Evolutionary conservation across 2,797 vertebrate genomes (phyloP).

Genomic region (Bradypodion pumilum): DNA sequence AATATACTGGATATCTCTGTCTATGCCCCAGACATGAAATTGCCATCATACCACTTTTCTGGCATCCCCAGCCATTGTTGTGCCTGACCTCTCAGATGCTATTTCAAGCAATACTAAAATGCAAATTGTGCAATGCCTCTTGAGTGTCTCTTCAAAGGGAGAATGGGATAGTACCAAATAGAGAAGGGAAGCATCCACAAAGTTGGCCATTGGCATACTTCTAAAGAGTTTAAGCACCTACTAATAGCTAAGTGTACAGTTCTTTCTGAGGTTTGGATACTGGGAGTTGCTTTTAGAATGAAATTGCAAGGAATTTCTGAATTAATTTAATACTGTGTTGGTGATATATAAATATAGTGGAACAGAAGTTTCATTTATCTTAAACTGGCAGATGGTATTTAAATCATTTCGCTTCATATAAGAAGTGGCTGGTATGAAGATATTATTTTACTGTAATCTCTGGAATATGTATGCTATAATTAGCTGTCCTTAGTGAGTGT

Average conservation of each 20-base stretch:
- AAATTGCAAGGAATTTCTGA: not conserved
- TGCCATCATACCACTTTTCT: not conserved
- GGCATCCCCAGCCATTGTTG: not conserved
- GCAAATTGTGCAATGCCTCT: not conserved
- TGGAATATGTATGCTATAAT: conserved; percentile 23
- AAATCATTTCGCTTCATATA: conserved; percentile 18
- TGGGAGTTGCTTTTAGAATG: conserved; percentile 21
- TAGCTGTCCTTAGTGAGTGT: conserved; percentile 19
- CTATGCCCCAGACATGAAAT: no score
- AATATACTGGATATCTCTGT: no score
- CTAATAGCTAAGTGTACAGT: not conserved
- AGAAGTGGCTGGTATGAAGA: conserved; percentile 21
- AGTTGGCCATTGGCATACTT: not conserved
- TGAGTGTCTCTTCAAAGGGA: not conserved
- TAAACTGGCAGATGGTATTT: conserved; percentile 15
- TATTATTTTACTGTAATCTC: conserved; percentile 13
- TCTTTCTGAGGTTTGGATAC: fast-evolving
- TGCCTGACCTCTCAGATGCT: not conserved
- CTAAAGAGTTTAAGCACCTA: not conserved
- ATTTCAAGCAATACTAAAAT: not conserved
- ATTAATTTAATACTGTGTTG: not conserved
- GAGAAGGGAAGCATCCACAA: not conserved
- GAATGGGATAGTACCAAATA: not conserved
- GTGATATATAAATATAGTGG: not conserved
- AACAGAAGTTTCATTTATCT: conserved; percentile 22